Evolutionary conservation across 2,888 invertebrate genomes (phyloP).

Genomic region (Aspidapion aeneum): DNA sequence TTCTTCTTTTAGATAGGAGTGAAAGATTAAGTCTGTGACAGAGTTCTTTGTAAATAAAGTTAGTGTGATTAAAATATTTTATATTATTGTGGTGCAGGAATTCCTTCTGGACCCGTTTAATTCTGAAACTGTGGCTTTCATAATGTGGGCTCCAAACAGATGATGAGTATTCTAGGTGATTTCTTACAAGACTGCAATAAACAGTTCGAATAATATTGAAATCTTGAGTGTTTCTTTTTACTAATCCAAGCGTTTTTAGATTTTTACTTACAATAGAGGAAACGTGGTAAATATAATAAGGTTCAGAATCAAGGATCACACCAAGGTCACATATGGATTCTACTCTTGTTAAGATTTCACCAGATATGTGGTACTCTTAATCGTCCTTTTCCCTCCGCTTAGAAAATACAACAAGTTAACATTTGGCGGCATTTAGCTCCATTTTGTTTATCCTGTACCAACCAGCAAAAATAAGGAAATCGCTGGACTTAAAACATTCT

Average conservation of each 20-base stretch:
- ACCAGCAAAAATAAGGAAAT: background rate
- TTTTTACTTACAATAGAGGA: too few relatives aligned
- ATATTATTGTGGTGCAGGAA: too few relatives aligned
- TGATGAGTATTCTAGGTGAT: background rate
- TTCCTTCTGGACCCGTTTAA: too few relatives aligned
- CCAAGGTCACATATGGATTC: background rate
- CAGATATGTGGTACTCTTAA: background rate
- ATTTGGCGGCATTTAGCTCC: background rate
- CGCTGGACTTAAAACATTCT: background rate
- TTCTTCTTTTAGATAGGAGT: too few relatives aligned
- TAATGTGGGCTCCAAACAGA: background rate
- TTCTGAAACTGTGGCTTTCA: too few relatives aligned
- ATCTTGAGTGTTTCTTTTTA: too few relatives aligned
- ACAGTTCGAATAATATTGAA: too few relatives aligned
- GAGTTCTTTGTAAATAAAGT: too few relatives aligned
- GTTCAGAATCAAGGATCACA: background rate
- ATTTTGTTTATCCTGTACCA: background rate
- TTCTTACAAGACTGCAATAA: background rate
- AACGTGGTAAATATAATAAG: background rate
- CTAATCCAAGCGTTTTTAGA: too few relatives aligned
- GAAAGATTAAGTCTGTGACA: too few relatives aligned
- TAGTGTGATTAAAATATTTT: too few relatives aligned
- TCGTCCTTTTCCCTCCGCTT: too few relatives aligned
- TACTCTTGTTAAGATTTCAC: background rate
- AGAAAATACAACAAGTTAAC: background rate